A percentile compares a stretch with the other conserved stretches of the same genome.
phyloP scores from a whole-genome alignment of 2,113 vertebrate species.

The Tetrao urogallus region DNA sequence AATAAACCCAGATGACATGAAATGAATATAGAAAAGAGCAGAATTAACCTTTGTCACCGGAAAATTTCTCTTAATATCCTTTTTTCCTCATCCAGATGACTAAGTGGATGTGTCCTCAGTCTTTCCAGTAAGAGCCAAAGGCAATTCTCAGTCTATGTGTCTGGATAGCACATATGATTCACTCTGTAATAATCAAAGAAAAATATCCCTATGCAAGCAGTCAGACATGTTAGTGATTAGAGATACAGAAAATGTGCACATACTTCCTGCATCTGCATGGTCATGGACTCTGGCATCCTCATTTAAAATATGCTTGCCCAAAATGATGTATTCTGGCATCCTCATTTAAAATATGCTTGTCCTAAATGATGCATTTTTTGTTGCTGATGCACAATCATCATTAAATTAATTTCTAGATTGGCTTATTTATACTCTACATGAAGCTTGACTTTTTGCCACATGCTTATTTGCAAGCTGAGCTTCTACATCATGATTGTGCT shows the following conservation, averaged over 20 bases:
- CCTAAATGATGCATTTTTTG: not conserved
- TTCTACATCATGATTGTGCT: not conserved
- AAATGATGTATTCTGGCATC: not conserved
- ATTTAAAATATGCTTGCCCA: conserved; percentile 15
- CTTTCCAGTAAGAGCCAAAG: not conserved
- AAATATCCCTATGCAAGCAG: not conserved
- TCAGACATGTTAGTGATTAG: not conserved
- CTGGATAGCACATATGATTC: not conserved
- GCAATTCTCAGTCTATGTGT: not conserved
- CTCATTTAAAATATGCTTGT: conserved; percentile 24
- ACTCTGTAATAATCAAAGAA: not conserved
- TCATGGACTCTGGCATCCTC: not conserved
- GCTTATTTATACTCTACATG: not conserved
- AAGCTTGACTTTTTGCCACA: not conserved
- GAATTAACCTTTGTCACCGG: not conserved
- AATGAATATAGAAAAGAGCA: not conserved
- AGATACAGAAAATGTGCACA: not conserved
- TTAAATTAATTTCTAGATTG: not conserved
- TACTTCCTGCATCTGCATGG: conserved; percentile 33
- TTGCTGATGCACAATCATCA: not conserved
- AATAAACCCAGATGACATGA: not conserved
- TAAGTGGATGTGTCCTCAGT: not conserved
- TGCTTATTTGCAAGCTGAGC: not conserved
- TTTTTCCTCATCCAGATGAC: not conserved
- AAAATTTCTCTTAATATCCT: not conserved